phyloP scores from a whole-genome alignment of 2,888 invertebrate species.

The Standfussiana lucernea region DNA sequence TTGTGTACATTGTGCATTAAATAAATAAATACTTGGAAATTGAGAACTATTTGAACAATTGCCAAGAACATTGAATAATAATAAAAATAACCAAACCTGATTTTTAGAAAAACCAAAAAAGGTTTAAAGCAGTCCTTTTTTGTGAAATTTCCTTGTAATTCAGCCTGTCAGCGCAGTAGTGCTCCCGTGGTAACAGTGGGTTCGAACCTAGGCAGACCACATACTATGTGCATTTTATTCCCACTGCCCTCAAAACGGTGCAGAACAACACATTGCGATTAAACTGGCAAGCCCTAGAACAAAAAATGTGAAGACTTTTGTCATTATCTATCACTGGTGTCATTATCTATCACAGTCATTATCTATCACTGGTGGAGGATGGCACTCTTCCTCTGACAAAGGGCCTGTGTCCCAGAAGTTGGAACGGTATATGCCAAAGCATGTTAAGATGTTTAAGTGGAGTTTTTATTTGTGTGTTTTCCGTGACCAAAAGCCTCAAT shows the following conservation, averaged over 20 bases:
- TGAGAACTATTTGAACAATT: conserved; percentile 29
- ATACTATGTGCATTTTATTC: neutral
- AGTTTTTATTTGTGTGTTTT: neutral
- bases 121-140: neutral
- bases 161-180: neutral
- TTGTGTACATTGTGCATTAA: no score
- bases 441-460: neutral
- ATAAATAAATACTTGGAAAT: no score
- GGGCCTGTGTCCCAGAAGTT: no score
- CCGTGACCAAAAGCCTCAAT: neutral
- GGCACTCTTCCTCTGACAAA: neutral
- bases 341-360: no score
- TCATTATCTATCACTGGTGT: no score
- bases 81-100: neutral
- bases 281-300: no score
- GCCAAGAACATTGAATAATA: conserved; percentile 41
- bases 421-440: neutral
- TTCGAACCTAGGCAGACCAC: neutral
- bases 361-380: neutral
- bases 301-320: no score
- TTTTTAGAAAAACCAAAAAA: neutral
- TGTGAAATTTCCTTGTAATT: neutral
- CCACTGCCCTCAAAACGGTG: neutral
- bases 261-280: neutral
- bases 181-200: neutral